A percentile compares a stretch with the other conserved stretches of the same genome.
Conservation (phyloP, 2,888 invertebrate genomes). For the Luffia ferchaultella region DNA sequence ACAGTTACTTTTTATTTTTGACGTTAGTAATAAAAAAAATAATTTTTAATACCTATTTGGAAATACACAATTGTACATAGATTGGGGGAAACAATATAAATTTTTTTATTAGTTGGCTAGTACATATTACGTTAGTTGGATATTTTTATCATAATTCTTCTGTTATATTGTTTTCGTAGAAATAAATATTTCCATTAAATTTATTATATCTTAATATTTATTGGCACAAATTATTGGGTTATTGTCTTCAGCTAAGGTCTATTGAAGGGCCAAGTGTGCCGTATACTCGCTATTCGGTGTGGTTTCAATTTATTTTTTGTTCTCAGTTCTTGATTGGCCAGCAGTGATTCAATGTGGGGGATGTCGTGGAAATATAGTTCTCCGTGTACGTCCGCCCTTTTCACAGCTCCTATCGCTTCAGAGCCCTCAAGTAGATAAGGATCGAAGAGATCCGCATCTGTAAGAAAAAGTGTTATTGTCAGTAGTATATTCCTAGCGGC, state of each 20-base stretch:
- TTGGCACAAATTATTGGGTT: background rate
- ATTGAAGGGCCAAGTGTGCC: slow-evolving; percentile 67
- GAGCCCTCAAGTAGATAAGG: slow-evolving; percentile 68
- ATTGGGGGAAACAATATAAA: too few species aligned
- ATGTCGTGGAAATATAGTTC: slow-evolving; percentile 70
- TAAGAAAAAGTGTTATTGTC: too few species aligned
- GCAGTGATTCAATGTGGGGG: slow-evolving; percentile 69
- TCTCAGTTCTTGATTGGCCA: slow-evolving; percentile 68
- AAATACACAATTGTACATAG: too few species aligned
- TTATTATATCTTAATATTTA: background rate
- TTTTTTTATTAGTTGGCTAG: too few species aligned
- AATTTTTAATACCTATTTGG: too few species aligned
- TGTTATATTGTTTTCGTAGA: background rate
- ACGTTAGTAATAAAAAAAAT: too few species aligned
- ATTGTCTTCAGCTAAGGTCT: slow-evolving; percentile 30
- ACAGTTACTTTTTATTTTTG: too few species aligned
- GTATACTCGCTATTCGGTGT: slow-evolving; percentile 69
- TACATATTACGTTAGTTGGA: too few species aligned
- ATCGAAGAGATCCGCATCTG: slow-evolving; percentile 41
- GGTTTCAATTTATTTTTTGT: slow-evolving; percentile 66
- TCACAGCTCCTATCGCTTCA: slow-evolving; percentile 63
- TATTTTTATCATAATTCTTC: background rate
- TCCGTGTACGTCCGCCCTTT: slow-evolving; percentile 59
- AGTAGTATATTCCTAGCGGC: too few species aligned
- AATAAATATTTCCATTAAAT: background rate